A percentile compares a stretch with the other conserved stretches of the same genome.
Evolutionary conservation across 2,797 vertebrate genomes (phyloP).

Genomic region (Limnodromus scolopaceus): DNA sequence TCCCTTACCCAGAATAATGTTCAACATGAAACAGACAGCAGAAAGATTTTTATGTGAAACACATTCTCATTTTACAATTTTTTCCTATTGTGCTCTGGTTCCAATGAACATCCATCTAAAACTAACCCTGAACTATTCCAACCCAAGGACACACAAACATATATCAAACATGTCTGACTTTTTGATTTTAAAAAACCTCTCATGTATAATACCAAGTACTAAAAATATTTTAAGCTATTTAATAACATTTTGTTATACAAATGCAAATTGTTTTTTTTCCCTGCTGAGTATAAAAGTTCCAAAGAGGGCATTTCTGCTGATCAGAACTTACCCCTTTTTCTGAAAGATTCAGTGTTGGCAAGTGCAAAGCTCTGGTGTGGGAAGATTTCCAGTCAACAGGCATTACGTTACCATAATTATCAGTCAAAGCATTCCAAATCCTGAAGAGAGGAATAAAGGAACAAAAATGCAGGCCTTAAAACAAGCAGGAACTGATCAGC

Average conservation of each 20-base stretch:
- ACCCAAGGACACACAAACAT: background rate
- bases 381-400: slow-evolving; percentile 98
- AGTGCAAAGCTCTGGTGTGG: slow-evolving; percentile 92
- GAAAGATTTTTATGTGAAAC: background rate
- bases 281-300: background rate
- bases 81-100: background rate
- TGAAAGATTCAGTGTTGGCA: slow-evolving; percentile 92
- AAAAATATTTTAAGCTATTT: background rate
- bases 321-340: slow-evolving; percentile 86
- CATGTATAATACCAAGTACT: background rate
- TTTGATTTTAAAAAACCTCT: background rate
- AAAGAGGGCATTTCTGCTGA: background rate
- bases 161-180: background rate
- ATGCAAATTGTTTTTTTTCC: background rate
- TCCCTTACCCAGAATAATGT: background rate
- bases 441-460: slow-evolving; percentile 74
- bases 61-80: background rate
- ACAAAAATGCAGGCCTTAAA: background rate
- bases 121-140: background rate
- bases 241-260: background rate
- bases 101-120: background rate
- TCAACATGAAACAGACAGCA: background rate
- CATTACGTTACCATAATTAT: slow-evolving; percentile 98
- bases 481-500: background rate
- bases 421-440: slow-evolving; percentile 96